Evolutionary conservation across 2,888 invertebrate species (phyloP), one percentile per base, ranked within the genome.

Genomic region (Metacarcinus magister): DNA sequence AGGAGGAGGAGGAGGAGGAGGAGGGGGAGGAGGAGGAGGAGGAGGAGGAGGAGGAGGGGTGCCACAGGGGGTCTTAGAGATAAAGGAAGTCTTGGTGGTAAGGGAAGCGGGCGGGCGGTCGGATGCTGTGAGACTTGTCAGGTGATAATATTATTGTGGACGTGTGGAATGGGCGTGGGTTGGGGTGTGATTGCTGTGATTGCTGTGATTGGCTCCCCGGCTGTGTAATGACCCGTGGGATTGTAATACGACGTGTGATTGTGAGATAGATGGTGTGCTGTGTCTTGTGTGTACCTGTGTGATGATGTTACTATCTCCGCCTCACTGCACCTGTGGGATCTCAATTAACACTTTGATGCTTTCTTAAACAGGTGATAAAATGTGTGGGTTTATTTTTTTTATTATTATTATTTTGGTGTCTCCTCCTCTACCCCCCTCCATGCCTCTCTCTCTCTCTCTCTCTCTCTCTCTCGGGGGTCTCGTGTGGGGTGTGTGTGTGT

Each of bases 181-280:
- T 23, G 75, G 75, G 28, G 3, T 75, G 75, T 75, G 75, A 75
- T 75, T 75, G 75, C 75, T 28, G 75, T n/a, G 75, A 7, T 23
- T 75, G 23, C 7, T 75, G n/a, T 75, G 23, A 75, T 75, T 75
- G 75, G 75, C 75, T 75, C 75, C 75, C 75, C n/a, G 75, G 28
- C 75, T 75, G 75, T 75, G 75, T 75, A 75, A 75, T 75, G 75
- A 28, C n/a, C n/a, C 75, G 75, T 75, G 75, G 75, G 75, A 75
- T 75, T 75, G 75, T 75, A 75, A n/a, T 75, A 75, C 28, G 75
- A 75, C 19, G 75, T 75, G 75, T 75, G 75, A 75, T 75, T 75
- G 75, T 75, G n/a, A 23, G 75, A 75, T 75, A n/a, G 75, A 75
- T 54, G 54, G 16, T 19, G 54, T 19, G 16, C 54, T 19, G 54